Evolutionary conservation across 1,140 invertebrate genomes (phyloP).

Genomic region (Helicoverpa zea): DNA sequence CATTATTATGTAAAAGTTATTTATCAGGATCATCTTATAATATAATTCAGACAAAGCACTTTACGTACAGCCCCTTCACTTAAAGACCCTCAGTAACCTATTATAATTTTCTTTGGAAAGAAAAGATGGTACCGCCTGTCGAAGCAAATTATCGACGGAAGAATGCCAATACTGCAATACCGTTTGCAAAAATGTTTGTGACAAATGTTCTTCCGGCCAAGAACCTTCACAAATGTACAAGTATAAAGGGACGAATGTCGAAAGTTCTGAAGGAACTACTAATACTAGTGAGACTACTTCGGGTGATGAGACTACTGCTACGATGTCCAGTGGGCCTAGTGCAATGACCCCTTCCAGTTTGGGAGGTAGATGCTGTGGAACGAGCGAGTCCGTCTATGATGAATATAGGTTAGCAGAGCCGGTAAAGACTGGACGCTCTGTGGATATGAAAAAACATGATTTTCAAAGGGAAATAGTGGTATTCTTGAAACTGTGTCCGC

Average conservation of each 20-base stretch:
- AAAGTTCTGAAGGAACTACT: background rate
- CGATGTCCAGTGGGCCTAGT: no score
- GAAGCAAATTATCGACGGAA: background rate
- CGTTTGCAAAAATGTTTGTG: background rate
- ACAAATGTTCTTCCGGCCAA: background rate
- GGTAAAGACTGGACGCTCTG: background rate
- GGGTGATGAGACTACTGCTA: no score
- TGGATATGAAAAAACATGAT: background rate
- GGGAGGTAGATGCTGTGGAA: background rate
- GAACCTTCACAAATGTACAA: background rate
- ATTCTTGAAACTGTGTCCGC: no score
- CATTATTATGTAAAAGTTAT: no score
- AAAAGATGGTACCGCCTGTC: background rate
- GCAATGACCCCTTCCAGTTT: no score
- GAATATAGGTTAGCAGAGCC: constrained; percentile 24
- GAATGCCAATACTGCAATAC: no score
- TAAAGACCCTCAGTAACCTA: no score
- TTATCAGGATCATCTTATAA: no score
- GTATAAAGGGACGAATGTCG: background rate
- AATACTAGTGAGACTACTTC: background rate
- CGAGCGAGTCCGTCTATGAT: background rate
- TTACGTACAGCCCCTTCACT: no score
- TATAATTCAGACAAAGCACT: no score
- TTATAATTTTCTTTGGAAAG: background rate
- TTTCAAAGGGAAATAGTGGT: no score